Base-by-base conservation (phyloP, 2,797 vertebrate species). In the Oceanodroma leucorhoa region DNA sequence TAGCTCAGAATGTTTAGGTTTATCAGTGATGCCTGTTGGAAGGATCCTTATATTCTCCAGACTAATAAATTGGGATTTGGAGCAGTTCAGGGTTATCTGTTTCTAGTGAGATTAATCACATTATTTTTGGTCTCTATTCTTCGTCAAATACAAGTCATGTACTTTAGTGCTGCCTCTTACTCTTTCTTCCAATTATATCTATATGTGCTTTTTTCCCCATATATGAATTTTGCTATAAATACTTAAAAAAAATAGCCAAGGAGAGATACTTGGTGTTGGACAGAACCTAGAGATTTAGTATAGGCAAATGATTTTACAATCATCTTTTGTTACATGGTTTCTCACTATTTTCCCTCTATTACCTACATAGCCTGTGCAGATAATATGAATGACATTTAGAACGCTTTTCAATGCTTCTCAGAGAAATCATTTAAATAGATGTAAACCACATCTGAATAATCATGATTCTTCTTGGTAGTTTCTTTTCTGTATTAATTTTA, bases 151-250 rank as follows among this genome's bases (percentile, higher is more conserved):
- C 29, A 34, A 29, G 12, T 41, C 34, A 9, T 18, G 9, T 38
- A 23, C 23, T 77, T 88, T 5, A 77, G 29, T 2, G 4, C 34
- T 61, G 43, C 19, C 16, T 85, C 62, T 73, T 65, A 61, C 6
- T 65, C 27, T 55, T 66, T 66, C 30, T 45, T 15, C 18, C 46
- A 80, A 2, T 50, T 69, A 21, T 22, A 58, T 41, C 15, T 34
- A 1, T 19, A 29, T 0, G 2, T 1, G 0, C 5, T 41, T 55
- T 55, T 38, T 12, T 0, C 14, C 13, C 14, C 11, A 1, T 40
- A 14, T 27, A 30, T 41, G 21, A 51, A 34, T 70, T 70, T 84
- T 12, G 3, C 22, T 24, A 13, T 7, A 53, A 69, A 64, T 75
- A 40, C 5, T 40, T 12, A 1, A n/a, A 57, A 11, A 30, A 51